phyloP scores from a whole-genome alignment of 2,888 invertebrate genomes.

The Macropis europaea region DNA sequence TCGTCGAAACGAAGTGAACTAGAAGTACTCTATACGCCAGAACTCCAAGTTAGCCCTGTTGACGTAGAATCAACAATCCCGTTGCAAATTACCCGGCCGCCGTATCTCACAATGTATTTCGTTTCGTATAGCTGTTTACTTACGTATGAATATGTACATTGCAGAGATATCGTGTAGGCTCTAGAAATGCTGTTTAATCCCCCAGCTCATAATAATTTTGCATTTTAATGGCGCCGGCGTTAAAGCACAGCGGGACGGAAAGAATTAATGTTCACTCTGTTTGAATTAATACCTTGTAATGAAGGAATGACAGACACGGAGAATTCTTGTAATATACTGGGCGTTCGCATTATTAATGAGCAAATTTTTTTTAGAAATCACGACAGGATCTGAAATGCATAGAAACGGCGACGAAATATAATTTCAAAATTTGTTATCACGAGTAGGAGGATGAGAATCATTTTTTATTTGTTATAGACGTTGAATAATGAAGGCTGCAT shows the following conservation, averaged over 20 bases:
- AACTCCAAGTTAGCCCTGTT: slow-evolving; percentile 1
- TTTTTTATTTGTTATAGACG: no score
- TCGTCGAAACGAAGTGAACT: background rate
- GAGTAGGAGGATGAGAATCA: no score
- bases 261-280: slow-evolving; percentile 11
- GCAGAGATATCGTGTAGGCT: background rate
- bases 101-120: slow-evolving; percentile 21
- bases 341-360: no score
- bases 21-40: background rate
- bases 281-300: no score
- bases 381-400: no score
- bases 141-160: slow-evolving; percentile 41
- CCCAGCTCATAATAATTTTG: slow-evolving; percentile 21
- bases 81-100: slow-evolving; percentile 33
- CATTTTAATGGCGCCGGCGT: slow-evolving; percentile 4
- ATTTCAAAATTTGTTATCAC: no score
- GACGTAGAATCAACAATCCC: slow-evolving; percentile 33
- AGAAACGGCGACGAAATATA: no score
- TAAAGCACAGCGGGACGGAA: background rate
- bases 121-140: slow-evolving; percentile 32
- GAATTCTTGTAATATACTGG: no score
- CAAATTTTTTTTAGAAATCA: no score
- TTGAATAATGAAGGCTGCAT: no score
- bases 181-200: background rate
- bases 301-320: background rate